Percentiles rank a stretch among this genome's conserved stretches.
These are phyloP conservation scores for Drosophila micromelanica DNA, from an alignment of 1,140 invertebrate species.

Conservation along the genomic window DNA sequence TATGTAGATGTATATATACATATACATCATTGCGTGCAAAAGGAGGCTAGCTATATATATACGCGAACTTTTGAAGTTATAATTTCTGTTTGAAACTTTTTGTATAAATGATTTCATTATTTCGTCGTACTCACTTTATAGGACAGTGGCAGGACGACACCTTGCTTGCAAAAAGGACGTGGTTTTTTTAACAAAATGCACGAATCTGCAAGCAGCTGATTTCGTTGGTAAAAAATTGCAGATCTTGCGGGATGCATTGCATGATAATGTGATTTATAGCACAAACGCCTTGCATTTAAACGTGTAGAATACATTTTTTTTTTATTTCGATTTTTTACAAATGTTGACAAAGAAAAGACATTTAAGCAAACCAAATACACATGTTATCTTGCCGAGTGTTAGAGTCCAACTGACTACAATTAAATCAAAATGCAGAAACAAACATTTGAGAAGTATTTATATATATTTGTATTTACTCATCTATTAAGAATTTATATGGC, in stretches of 20 bases:
- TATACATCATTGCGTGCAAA: not conserved
- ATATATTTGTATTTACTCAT: constrained; percentile 1
- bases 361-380: constrained; percentile 6
- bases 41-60: too few species aligned
- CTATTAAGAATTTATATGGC: constrained; percentile 1
- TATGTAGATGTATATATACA: not conserved
- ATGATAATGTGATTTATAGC: constrained; percentile 34
- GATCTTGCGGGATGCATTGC: constrained; percentile 5
- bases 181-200: constrained; percentile 10
- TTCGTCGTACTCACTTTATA: constrained; percentile 42
- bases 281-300: constrained; percentile 27
- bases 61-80: too few species aligned
- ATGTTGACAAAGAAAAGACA: constrained; percentile 1
- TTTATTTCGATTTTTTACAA: constrained; percentile 12
- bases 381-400: constrained; percentile 50
- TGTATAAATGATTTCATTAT: not conserved
- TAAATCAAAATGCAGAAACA: constrained; percentile 51
- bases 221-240: constrained; percentile 11
- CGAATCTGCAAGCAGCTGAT: constrained; percentile 7
- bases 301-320: constrained; percentile 44
- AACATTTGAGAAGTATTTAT: constrained; percentile 49
- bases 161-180: constrained; percentile 20
- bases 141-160: constrained; percentile 4
- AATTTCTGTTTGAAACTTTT: too few species aligned
- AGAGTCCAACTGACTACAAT: constrained; percentile 66